Evolutionary conservation across 2,888 invertebrate genomes (phyloP).

Genomic region (Drosophila emarginata): DNA sequence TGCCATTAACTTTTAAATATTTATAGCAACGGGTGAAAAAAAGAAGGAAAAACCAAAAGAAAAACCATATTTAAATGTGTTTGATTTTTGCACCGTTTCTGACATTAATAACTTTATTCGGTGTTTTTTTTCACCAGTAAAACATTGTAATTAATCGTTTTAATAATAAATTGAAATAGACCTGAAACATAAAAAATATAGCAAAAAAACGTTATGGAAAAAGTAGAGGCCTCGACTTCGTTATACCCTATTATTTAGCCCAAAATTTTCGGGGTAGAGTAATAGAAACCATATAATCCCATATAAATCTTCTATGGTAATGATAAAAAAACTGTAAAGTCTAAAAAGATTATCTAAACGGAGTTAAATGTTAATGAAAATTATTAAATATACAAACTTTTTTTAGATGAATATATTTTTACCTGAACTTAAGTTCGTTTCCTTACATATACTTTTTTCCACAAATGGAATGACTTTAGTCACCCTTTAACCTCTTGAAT

Average conservation of each 20-base stretch:
- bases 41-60: not conserved
- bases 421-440: too few relatives aligned
- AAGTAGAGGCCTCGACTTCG: not conserved
- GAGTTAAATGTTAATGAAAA: not conserved
- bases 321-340: too few relatives aligned
- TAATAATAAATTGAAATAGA: constrained; percentile 50
- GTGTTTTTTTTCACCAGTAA: constrained; percentile 15
- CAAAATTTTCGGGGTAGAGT: not conserved
- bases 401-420: not conserved
- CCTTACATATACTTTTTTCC: too few relatives aligned
- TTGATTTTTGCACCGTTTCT: constrained; percentile 28
- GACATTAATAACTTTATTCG: constrained; percentile 69
- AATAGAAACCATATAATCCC: too few relatives aligned
- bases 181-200: constrained; percentile 2
- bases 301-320: too few relatives aligned
- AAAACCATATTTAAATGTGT: constrained; percentile 5
- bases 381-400: not conserved
- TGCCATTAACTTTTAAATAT: constrained; percentile 31
- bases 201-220: constrained; percentile 11
- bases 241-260: not conserved
- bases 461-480: not conserved
- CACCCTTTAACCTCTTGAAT: not conserved
- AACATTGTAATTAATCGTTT: constrained; percentile 55
- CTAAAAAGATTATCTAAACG: too few relatives aligned
- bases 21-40: constrained; percentile 9